These are phyloP conservation scores for Lasiommata megera DNA, from an alignment of 2,888 invertebrate species.

Conservation along the genomic window DNA sequence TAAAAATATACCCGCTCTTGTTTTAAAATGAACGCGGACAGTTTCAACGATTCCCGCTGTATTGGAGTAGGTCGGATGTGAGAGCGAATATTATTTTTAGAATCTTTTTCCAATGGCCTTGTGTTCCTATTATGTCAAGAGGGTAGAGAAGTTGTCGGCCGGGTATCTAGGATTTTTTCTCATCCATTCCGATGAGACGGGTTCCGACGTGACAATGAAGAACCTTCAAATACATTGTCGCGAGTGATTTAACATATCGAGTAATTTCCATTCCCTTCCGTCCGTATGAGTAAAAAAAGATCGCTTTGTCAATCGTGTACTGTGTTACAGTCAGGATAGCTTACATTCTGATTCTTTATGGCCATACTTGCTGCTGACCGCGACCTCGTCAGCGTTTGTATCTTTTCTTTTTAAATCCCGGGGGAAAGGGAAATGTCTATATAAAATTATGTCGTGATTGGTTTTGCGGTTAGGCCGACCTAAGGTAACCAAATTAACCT, in stretches of 20 bases:
- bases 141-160: constrained; percentile 31
- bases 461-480: too few species aligned
- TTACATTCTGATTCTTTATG: too few species aligned
- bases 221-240: background rate
- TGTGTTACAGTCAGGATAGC: too few species aligned
- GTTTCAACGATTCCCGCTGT: constrained; percentile 23
- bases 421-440: too few species aligned
- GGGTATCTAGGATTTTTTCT: constrained; percentile 30
- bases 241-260: constrained; percentile 5
- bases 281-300: too few species aligned
- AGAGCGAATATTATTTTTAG: constrained; percentile 34
- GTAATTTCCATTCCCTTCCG: background rate
- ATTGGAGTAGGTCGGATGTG: constrained; percentile 28
- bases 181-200: constrained; percentile 22
- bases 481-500: too few species aligned
- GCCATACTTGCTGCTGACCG: too few species aligned
- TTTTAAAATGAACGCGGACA: constrained; percentile 13
- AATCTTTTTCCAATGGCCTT: constrained; percentile 34
- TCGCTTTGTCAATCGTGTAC: too few species aligned
- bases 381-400: too few species aligned
- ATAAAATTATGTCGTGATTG: too few species aligned
- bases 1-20: background rate
- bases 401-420: too few species aligned
- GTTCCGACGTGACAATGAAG: constrained; percentile 4
- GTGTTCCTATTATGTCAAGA: constrained; percentile 35